phyloP scores from a whole-genome alignment of 2,797 vertebrate species.

The Chelon labrosus region DNA sequence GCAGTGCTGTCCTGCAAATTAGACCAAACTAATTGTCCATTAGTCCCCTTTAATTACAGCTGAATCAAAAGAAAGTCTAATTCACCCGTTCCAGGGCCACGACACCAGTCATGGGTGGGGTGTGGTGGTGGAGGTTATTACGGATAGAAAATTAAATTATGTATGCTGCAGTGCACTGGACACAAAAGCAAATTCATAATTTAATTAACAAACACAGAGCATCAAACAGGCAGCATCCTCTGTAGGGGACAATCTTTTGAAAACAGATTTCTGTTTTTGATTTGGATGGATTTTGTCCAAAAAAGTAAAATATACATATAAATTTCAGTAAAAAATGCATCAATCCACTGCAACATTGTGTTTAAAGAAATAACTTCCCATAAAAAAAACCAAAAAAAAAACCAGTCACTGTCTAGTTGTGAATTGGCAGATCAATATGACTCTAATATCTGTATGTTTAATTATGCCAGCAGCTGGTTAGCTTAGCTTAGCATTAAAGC shows the following conservation, averaged over 20 bases:
- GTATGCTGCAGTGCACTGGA: slow-evolving; percentile 75
- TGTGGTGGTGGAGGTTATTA: slow-evolving; percentile 47
- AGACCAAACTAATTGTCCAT: slow-evolving; percentile 83
- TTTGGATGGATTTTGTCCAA: background rate
- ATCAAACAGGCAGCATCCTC: slow-evolving; percentile 52
- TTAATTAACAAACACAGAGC: slow-evolving; percentile 80
- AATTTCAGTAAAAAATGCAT: background rate
- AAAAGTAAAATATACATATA: background rate
- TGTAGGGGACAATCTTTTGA: background rate
- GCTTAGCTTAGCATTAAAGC: background rate
- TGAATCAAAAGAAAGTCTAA: slow-evolving; percentile 60
- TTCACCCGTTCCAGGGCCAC: slow-evolving; percentile 61
- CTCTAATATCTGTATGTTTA: background rate
- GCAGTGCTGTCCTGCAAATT: slow-evolving; percentile 79
- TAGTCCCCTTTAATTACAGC: slow-evolving; percentile 83
- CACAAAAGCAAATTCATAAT: slow-evolving; percentile 81
- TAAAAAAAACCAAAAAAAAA: no score
- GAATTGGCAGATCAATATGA: background rate
- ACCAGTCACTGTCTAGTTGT: no score
- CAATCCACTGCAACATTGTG: background rate
- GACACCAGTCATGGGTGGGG: slow-evolving; percentile 68
- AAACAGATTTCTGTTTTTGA: slow-evolving; percentile 4
- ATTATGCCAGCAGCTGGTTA: no score
- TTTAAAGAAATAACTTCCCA: no score
- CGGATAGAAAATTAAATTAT: slow-evolving; percentile 81